Conservation (phyloP, 2,113 vertebrate species). For the Blennius ocellaris region DNA sequence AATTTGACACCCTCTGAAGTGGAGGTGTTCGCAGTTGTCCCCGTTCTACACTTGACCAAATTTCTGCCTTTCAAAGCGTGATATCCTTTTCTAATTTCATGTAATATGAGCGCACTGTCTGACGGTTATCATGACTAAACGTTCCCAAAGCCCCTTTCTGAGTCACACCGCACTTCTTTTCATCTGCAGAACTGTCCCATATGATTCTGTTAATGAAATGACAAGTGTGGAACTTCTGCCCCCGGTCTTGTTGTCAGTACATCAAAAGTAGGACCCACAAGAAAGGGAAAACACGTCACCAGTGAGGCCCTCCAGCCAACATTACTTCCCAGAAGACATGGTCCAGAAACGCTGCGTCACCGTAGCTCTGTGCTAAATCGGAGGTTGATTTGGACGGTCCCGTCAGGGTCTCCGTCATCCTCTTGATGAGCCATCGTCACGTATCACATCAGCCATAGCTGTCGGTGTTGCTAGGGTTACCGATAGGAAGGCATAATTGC, state of each 20-base stretch:
- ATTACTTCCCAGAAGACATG: slow-evolving; percentile 73
- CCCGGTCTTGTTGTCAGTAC: slow-evolving; percentile 56
- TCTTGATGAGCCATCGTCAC: neutral
- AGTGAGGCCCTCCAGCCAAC: slow-evolving; percentile 47
- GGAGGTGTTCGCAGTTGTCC: slow-evolving; percentile 4
- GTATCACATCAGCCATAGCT: neutral
- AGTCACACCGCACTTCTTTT: slow-evolving; percentile 55
- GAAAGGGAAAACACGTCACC: slow-evolving; percentile 64
- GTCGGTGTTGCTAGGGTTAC: neutral
- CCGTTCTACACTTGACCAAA: neutral
- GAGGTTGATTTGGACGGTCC: slow-evolving; percentile 23
- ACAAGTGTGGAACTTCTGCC: slow-evolving; percentile 48
- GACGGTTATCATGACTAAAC: slow-evolving; percentile 37
- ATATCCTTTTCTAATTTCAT: neutral
- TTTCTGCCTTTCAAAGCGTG: neutral
- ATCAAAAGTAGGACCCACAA: slow-evolving; percentile 70
- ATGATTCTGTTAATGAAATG: slow-evolving; percentile 56
- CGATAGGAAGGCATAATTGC: neutral
- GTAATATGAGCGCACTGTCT: slow-evolving; percentile 16
- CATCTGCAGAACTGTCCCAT: slow-evolving; percentile 42
- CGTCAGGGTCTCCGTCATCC: slow-evolving; percentile 19
- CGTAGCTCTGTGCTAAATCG: slow-evolving; percentile 66
- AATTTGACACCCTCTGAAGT: neutral
- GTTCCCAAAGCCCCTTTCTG: slow-evolving; percentile 45
- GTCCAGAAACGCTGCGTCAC: slow-evolving; percentile 70